Evolutionary conservation across 2,797 vertebrate genomes (phyloP).

Genomic region (Staurois parvus): DNA sequence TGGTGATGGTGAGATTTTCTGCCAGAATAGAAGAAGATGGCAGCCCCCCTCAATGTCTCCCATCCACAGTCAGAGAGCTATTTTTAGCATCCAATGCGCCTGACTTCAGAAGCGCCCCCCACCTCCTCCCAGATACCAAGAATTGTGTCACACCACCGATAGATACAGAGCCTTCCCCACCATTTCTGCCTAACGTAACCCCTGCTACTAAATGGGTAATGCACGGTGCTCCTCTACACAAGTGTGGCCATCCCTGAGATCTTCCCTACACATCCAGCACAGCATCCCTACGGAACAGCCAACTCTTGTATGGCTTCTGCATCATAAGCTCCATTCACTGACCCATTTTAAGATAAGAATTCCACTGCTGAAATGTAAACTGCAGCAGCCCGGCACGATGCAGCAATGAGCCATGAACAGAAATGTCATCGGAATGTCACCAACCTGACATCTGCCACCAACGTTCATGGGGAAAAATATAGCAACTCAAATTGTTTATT

Average conservation of each 20-base stretch:
- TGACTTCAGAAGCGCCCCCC: conserved; percentile 56
- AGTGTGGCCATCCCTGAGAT: not conserved
- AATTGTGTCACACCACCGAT: conserved; percentile 57
- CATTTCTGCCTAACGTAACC: conserved; percentile 2
- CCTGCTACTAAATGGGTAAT: not conserved
- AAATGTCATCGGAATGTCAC: not conserved
- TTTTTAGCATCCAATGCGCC: conserved; percentile 61
- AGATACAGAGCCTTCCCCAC: conserved; percentile 52
- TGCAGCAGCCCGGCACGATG: not conserved
- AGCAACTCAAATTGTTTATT: too few species aligned
- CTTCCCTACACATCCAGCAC: not conserved
- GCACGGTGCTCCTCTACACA: not conserved
- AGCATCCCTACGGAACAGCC: too few species aligned
- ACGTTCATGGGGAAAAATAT: not conserved
- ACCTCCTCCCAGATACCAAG: conserved; percentile 48
- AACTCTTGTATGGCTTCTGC: too few species aligned
- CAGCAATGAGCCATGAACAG: not conserved
- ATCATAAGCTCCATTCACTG: not conserved
- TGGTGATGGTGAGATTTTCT: conserved; percentile 1
- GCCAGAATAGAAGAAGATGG: conserved; percentile 23
- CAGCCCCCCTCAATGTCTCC: conserved; percentile 52
- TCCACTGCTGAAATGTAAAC: not conserved
- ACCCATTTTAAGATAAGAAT: not conserved
- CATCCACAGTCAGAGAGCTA: conserved; percentile 44
- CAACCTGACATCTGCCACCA: too few species aligned